phyloP scores from a whole-genome alignment of 2,888 invertebrate genomes.

The Dasysyrphus albostriatus region DNA sequence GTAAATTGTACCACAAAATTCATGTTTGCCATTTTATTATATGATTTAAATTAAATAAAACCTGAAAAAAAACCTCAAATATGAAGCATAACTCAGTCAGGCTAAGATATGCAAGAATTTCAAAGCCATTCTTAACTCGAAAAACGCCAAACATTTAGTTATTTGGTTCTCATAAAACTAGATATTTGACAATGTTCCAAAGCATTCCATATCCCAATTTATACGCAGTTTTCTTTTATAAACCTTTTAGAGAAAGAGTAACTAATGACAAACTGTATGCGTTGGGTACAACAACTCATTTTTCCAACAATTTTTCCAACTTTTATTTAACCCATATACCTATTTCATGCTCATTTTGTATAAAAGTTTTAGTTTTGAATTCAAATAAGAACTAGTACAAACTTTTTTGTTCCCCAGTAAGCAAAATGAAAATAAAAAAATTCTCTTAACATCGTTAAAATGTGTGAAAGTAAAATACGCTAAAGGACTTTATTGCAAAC shows the following conservation, averaged over 20 bases:
- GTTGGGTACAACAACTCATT: background rate
- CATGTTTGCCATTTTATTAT: no score
- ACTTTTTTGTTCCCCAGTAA: background rate
- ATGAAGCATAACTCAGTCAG: no score
- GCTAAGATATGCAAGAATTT: no score
- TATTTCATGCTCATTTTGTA: background rate
- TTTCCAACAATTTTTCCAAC: background rate
- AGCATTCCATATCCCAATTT: background rate
- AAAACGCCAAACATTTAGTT: no score
- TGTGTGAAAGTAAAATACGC: slow-evolving; percentile 8
- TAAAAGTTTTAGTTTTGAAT: background rate
- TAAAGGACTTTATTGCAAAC: background rate
- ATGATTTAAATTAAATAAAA: no score
- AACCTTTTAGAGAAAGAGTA: background rate
- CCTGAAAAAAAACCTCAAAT: no score
- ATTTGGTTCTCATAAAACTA: no score
- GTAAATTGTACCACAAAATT: no score
- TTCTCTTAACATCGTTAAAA: background rate
- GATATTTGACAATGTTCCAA: background rate
- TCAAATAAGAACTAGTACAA: slow-evolving; percentile 15
- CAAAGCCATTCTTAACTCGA: no score
- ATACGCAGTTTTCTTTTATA: background rate
- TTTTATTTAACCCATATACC: slow-evolving; percentile 16
- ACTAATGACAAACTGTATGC: background rate
- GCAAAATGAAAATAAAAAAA: background rate